Evolutionary conservation across 2,888 invertebrate genomes (phyloP), one percentile per base, ranked within the genome.

Genomic region (Prionchulus punctatus): DNA sequence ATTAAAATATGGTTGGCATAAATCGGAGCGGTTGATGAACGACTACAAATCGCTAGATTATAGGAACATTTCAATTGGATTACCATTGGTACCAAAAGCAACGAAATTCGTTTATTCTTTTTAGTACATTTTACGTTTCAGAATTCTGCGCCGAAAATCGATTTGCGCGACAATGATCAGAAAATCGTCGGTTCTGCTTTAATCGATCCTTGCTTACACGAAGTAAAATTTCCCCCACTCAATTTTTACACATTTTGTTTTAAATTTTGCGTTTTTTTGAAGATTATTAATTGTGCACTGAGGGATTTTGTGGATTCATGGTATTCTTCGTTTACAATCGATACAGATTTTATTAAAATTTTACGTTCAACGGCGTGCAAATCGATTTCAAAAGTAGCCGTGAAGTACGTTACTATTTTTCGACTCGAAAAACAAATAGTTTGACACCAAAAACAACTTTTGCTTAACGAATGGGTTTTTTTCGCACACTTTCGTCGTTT

Each of bases 121-220:
- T n/a, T n/a, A n/a, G n/a, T n/a, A n/a, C n/a, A n/a, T n/a, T n/a
- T n/a, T n/a, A n/a, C n/a, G n/a, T n/a, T n/a, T n/a, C n/a, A n/a
- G n/a, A n/a, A n/a, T n/a, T n/a, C n/a, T n/a, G n/a, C n/a, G n/a
- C n/a, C n/a, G 18, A 45, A 45, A 23, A 12, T 45, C 12, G 23
- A 23, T 23, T 12, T 45, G 4, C 18, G 7, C 23, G 45, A 45
- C 23, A n/a, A 12, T 4, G 45, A 45, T 7, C 23, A 7, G 4
- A 45, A 45, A 28, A 28, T 53, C 25, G 92, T 91, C 0, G 92
- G 92, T 1, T 77, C 91, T 56, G 87, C 85, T 67, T 88, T 94
- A 45, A 94, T 94, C 75, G 86, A 87, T 68, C 82, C 85, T 68
- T 78, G 94, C 27, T 90, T 94, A 63, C 83, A 84, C 30, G 80